Conservation (phyloP, 2,113 vertebrate genomes). For the Pseudois nayaur region DNA sequence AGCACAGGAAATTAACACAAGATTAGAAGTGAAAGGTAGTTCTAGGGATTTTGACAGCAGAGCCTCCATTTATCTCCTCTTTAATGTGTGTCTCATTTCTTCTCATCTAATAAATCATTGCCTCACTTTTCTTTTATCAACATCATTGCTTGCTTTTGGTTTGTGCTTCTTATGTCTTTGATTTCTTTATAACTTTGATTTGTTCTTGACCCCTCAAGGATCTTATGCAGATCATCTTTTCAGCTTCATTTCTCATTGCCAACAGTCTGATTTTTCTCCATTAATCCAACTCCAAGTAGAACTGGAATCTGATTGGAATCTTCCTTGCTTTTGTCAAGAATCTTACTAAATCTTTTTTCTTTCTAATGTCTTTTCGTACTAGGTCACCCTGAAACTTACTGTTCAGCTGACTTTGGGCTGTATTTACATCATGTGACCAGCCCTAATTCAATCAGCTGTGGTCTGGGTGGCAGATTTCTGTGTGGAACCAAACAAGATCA, state of each 20-base stretch:
- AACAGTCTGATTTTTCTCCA: background rate
- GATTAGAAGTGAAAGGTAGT: background rate
- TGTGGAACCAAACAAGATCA: background rate
- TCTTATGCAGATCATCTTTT: background rate
- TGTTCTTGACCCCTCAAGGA: background rate
- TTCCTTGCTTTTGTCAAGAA: background rate
- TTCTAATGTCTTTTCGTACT: background rate
- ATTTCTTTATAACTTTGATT: background rate
- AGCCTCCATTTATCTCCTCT: background rate
- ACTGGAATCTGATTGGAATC: background rate
- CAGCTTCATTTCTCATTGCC: background rate
- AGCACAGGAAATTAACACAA: background rate
- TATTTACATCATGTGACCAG: background rate
- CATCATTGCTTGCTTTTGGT: background rate
- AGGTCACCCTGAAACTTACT: background rate
- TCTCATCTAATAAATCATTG: background rate
- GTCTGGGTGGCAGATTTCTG: background rate
- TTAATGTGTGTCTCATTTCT: background rate
- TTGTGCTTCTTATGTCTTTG: background rate
- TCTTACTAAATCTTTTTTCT: background rate
- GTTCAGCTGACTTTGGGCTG: background rate
- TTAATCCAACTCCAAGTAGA: background rate
- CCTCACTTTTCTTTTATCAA: background rate
- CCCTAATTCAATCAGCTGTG: background rate
- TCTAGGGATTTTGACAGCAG: background rate